Evolutionary conservation across 30 jellyfish, hydroid and myxozoan species (phyloP), one percentile per base, ranked within the genome.

Genomic region (Aurelia coerulea): DNA sequence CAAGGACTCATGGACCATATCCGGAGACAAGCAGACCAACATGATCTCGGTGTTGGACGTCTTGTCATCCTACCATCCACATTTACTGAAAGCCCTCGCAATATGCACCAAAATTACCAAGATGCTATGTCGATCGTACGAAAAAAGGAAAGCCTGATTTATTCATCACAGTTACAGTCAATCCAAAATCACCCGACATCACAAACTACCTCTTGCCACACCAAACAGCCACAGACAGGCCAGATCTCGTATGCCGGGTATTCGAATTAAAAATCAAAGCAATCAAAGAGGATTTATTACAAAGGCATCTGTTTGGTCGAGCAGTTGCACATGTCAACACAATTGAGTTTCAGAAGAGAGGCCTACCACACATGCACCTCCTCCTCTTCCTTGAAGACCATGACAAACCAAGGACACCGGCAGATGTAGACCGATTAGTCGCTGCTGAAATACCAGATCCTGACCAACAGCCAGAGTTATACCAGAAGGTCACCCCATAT

Each of bases 341-440:
- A 11, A 76, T 86, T n/a, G 92, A 86, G 41, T 75, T 86, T 51
- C 95, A 86, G 60, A 86, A 86, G 54, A 50, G 90, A 41, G 92
- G 95, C 63, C 58, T 58, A 18, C 67, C 67, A 58, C 67, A 58
- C 29, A 18, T 58, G 18, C 67, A 58, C 29, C 18, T 58, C 29
- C 67, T 58, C 5, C 29, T 58, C 29, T 58, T 58, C 29, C 29
- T 58, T 12, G 18, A 2, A 12, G 67, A 58, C 67, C 67, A 58
- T 12, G 67, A 58, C 18, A 58, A 18, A 58, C 67, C 67, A 58
- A 58, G 67, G 29, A 58, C 67, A 58, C 50, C 50, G 9, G 41
- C 18, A 65, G 42, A 65, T 33, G 76, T 33, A 11, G 42, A 65
- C 42, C 18, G 42, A 33, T 65, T 65, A 29, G 76, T 65, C 15